phyloP scores from a whole-genome alignment of 2,113 vertebrate genomes.

The Cebus imitator region DNA sequence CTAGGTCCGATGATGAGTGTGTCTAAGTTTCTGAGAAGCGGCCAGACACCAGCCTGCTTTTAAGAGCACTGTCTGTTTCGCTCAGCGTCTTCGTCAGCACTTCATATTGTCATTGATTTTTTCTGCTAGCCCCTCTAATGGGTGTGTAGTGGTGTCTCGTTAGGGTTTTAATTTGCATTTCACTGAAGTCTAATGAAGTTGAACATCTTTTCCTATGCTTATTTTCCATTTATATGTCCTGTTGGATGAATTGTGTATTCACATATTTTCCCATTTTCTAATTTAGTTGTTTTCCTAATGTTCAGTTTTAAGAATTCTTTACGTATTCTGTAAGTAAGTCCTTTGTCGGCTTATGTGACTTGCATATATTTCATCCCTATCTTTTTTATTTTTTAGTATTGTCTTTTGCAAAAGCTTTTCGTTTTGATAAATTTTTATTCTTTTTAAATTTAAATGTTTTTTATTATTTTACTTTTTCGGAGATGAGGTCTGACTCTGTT shows the following conservation, averaged over 20 bases:
- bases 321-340: not conserved
- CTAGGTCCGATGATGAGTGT: not conserved
- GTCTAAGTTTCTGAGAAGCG: not conserved
- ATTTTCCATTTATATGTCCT: not conserved
- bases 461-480: no score
- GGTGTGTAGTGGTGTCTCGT: not conserved
- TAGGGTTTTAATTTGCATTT: not conserved
- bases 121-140: not conserved
- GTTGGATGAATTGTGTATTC: not conserved
- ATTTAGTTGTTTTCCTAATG: not conserved
- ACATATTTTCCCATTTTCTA: not conserved
- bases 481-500: no score
- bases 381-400: not conserved
- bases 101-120: not conserved
- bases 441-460: no score
- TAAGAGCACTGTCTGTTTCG: not conserved
- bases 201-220: not conserved
- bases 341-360: not conserved
- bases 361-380: not conserved
- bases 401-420: not conserved
- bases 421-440: not conserved
- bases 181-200: not conserved
- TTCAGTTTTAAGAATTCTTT: not conserved
- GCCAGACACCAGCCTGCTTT: not conserved
- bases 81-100: not conserved